Base-by-base conservation (phyloP, 2,888 invertebrate genomes). In the Lypha dubia region DNA sequence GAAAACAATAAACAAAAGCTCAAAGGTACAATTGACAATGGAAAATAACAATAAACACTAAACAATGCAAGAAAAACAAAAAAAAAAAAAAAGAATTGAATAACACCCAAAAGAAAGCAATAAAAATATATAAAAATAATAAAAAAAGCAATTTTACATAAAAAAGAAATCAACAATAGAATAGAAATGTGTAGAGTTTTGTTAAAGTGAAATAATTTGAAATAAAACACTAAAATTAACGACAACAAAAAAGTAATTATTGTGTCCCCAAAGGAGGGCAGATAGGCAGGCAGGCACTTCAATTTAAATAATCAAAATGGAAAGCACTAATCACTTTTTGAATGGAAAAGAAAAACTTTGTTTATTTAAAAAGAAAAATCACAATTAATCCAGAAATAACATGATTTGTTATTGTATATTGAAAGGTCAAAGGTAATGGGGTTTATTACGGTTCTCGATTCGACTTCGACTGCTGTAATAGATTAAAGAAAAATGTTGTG, bases 1-100 rank as follows among this genome's bases (percentile, higher is more conserved):
- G 49, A 60, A 70, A 80, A 80, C 51, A 79, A 80, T 67, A 84
- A 75, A 79, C 49, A 49, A 80, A 81, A 73, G 80, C 80, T 80
- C 84, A 80, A 80, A 84, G 84, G 62, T 73, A 84, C 80, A 84
- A 84, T 80, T 80, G 80, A 80, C 80, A 84, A 73, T 68, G 62
- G 11, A 58, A 24, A 38, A 49, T 9, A 71, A 74, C 41, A 79
- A 79, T 73, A 58, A 67, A 65, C 49, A 70, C 28, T 22, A n/a
- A 24, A 77, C 35, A 63, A 44, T n/a, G 13, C 13, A 60, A 17
- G 8, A 51, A 38, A 3, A 38, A 38, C 35, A 38, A 38, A 38
- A 38, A 3, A 38, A 38, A 9, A 38, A 11, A 3, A 38, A 68
- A 41, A 24, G 6, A 46, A 41, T 38, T 17, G 44, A 67, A 49